phyloP scores from a whole-genome alignment of 1,140 invertebrate species.

The Asobara japonica region DNA sequence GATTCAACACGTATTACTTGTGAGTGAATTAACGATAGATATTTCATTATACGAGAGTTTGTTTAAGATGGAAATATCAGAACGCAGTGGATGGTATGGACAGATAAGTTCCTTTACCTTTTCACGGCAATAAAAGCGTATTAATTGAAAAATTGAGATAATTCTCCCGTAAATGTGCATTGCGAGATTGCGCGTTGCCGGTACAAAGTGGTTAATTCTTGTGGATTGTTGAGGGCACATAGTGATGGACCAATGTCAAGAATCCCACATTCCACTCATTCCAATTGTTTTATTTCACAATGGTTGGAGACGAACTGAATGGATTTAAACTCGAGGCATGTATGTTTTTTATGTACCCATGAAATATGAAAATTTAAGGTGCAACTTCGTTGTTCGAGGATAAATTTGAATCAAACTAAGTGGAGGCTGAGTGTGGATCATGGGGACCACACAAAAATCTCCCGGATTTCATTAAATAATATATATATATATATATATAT shows the following conservation, averaged over 20 bases:
- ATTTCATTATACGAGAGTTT: constrained; percentile 1
- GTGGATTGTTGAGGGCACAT: neutral
- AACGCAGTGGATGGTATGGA: neutral
- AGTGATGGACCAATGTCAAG: neutral
- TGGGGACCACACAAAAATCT: too few species aligned
- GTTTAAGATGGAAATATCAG: constrained; percentile 14
- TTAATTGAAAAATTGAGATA: constrained; percentile 6
- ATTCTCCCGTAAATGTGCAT: neutral
- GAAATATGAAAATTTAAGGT: too few species aligned
- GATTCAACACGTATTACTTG: neutral
- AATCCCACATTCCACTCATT: neutral
- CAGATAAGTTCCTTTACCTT: too few species aligned
- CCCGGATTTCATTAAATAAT: too few species aligned
- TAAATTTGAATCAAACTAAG: too few species aligned
- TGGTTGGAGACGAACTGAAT: neutral
- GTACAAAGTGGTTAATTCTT: neutral
- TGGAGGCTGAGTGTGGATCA: too few species aligned
- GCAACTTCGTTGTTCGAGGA: too few species aligned
- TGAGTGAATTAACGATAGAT: neutral
- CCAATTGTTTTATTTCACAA: neutral
- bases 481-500: too few species aligned
- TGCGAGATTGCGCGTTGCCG: neutral
- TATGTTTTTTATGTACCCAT: too few species aligned
- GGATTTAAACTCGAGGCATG: too few species aligned
- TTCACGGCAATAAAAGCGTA: neutral